Percentiles rank a stretch among this genome's conserved stretches.
These are phyloP conservation scores for Drosophila varians DNA, from an alignment of 1,140 invertebrate genomes.

Conservation along the genomic window DNA sequence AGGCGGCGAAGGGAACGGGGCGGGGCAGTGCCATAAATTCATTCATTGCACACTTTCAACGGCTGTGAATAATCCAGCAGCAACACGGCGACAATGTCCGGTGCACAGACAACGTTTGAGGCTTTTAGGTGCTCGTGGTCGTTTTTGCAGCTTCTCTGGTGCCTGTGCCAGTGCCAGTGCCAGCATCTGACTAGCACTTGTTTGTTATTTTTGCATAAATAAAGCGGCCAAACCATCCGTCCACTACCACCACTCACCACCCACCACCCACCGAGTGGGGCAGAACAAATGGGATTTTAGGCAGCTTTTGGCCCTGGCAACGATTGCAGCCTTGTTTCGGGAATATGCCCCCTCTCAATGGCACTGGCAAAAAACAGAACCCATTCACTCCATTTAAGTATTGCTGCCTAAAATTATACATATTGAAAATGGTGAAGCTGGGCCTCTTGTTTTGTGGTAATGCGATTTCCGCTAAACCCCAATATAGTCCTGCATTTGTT, in stretches of 20 bases:
- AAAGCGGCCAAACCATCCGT: conserved; percentile 32
- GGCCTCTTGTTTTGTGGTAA: conserved; percentile 3
- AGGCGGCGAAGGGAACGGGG: not conserved
- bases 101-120: conserved; percentile 59
- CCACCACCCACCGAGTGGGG: conserved; percentile 23
- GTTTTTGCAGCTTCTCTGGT: conserved; percentile 21
- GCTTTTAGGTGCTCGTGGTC: conserved; percentile 47
- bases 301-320: conserved; percentile 31
- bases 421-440: not conserved
- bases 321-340: conserved; percentile 41
- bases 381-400: not conserved
- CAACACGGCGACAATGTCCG: conserved; percentile 73
- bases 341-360: conserved; percentile 40
- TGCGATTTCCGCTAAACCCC: conserved; percentile 27
- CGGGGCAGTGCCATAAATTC: conserved; percentile 60
- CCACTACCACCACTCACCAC: not conserved
- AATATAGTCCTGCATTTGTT: conserved; percentile 64
- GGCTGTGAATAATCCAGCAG: conserved; percentile 77
- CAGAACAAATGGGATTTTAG: conserved; percentile 76
- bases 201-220: conserved; percentile 82
- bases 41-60: conserved; percentile 80
- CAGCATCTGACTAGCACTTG: conserved; percentile 37
- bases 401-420: not conserved
- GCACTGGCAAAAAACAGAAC: conserved; percentile 16
- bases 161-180: conserved; percentile 10